Base-by-base conservation (phyloP, 2,888 invertebrate genomes). In the Dolomedes plantarius region DNA sequence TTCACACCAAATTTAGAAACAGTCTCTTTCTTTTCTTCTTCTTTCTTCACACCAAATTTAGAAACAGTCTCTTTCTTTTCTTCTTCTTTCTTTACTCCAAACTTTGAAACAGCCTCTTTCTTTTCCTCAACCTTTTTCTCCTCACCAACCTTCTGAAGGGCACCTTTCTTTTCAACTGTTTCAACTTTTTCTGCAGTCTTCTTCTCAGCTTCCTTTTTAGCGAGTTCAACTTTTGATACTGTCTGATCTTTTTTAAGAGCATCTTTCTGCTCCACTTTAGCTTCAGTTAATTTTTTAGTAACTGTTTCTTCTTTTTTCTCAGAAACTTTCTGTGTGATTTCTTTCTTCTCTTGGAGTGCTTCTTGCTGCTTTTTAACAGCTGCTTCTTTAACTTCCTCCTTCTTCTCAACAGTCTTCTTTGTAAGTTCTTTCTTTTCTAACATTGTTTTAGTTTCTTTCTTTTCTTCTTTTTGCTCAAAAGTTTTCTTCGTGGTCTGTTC, bases 311-410 rank as follows among this genome's bases (percentile, higher is more conserved):
- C 81, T 56, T 75, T 75, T 13, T 82, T 75, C 2, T 69, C 77
- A n/a, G 5, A 31, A 11, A 41, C 28, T 41, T 83, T 83, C 16
- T 31, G 27, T 9, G 56, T n/a, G 23, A 32, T 62, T 27, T 46
- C 72, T 46, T 76, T 69, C 19, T 69, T 29, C 1, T 16, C 75
- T 23, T 11, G 32, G 1, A 7, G 29, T 29, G 46, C 75, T 62
- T 27, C 29, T 56, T 27, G 9, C 23, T n/a, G 7, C 11, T 29
- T 81, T 19, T 81, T 75, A 11, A 28, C 31, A 27, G 27, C 5
- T 1, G 23, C 31, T 46, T 83, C 76, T 32, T 75, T 75, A 56
- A 56, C 16, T n/a, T 72, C 83, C 56, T 85, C 85, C 73, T 85
- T 78, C 62, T 85, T 73, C 7, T 85, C 73, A 7, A 46, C 11